phyloP scores from a whole-genome alignment of 2,888 invertebrate species.

The Melinopterus prodromus region DNA sequence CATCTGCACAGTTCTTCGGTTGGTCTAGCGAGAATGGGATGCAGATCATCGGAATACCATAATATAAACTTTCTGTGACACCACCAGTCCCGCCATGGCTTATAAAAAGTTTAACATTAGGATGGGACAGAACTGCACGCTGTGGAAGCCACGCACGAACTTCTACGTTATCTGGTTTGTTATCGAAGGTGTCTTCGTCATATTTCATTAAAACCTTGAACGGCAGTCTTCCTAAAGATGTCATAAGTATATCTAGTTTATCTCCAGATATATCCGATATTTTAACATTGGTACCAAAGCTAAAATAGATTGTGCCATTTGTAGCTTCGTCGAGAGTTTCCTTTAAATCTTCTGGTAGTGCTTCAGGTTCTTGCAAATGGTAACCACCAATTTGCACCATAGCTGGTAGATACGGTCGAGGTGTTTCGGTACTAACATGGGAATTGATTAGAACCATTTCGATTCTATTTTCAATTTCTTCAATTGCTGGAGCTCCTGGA shows the following conservation, averaged over 20 bases:
- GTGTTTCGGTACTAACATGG: conserved; percentile 62
- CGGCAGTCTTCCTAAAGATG: conserved; percentile 65
- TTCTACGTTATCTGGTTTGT: conserved; percentile 65
- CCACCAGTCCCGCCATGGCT: conserved; percentile 30
- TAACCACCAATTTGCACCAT: conserved; percentile 67
- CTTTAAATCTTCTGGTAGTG: conserved; percentile 60
- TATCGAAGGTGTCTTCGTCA: conserved; percentile 65
- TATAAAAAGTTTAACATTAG: conserved; percentile 31
- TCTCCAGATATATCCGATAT: conserved; percentile 64
- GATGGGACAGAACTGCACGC: conserved; percentile 37
- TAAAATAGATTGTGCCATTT: conserved; percentile 66
- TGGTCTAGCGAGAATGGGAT: conserved; percentile 30
- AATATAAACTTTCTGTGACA: conserved; percentile 28
- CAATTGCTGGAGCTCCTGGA: conserved; percentile 46
- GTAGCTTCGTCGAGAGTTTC: conserved; percentile 62
- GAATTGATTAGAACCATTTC: conserved; percentile 52
- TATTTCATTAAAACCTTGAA: conserved; percentile 73
- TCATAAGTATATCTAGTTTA: conserved; percentile 63
- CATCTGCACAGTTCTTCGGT: conserved; percentile 23
- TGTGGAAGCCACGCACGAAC: conserved; percentile 73
- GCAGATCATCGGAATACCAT: conserved; percentile 29
- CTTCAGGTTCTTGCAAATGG: conserved; percentile 54
- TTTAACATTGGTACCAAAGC: conserved; percentile 68
- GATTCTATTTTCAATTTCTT: conserved; percentile 47
- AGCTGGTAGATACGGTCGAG: conserved; percentile 64